Evolutionary conservation across 2,888 invertebrate genomes (phyloP), one percentile per base, ranked within the genome.

Genomic region (Trachelus stipa): DNA sequence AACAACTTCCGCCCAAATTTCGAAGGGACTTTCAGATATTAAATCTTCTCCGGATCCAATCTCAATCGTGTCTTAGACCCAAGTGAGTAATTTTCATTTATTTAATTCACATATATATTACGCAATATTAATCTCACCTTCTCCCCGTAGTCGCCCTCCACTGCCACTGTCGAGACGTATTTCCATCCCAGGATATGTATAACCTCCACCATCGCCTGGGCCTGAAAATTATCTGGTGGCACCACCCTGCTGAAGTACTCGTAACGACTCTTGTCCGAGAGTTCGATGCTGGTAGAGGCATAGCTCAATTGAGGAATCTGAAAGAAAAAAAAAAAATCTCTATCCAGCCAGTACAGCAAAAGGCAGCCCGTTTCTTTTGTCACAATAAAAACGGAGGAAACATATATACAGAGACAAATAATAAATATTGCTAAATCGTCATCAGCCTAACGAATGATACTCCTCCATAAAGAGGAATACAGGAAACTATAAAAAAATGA

Each of bases 121-220:
- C 6, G 15, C 40, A 56, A 56, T 23, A 9, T 2, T 2, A 23
- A 56, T 56, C 88, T 93, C 85, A 94, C 95, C 91, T 94, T 94
- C 89, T 95, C 95, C 3, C 96, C 96, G 86, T 96, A 96, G 85
- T 95, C 95, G 23, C 96, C 96, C 85, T 95, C 95, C 69, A 95
- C 95, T 34, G 95, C 95, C 11, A 96, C 94, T 0, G 96, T 96
- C 31, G 95, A 95, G 4, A 96, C 95, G 88, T 95, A 96, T 84
- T 93, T 95, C 96, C 96, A 96, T 69, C 94, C 94, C n/a, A 95
- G 92, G 79, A 93, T 92, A 79, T 93, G 92, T 73, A 95, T 93
- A 85, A 95, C 93, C 89, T 95, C 94, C 34, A 95, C 94, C 92
- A 95, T 94, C 0, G 95, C 89, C 82, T 94, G 94, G 0, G 95